Evolutionary conservation across 2,113 vertebrate species (phyloP), one percentile per base, ranked within the genome.

Genomic region (Tychaedon coryphoeus): DNA sequence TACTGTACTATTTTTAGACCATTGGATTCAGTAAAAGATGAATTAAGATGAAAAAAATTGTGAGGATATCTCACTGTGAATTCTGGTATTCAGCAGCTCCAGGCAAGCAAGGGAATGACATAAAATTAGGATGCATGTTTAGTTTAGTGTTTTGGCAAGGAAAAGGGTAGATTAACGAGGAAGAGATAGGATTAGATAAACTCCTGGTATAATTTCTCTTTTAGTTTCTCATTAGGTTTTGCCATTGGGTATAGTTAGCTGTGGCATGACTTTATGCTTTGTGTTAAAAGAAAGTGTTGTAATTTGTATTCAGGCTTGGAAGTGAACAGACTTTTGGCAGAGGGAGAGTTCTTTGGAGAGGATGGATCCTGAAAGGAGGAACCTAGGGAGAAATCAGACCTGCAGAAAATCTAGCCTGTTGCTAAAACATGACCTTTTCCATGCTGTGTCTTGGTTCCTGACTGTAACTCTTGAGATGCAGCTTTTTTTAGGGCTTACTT

Each of bases 171-270:
- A 9, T 70, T 93, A 83, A 76, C 50, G 54, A 86, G 74, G 70
- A 50, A 79, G 83, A 76, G 71, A 79, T 25, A 92, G 29, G 60
- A 90, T 88, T 83, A 82, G 88, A 83, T 92, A 65, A 93, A 57
- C 22, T 65, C 14, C 9, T 53, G 9, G 54, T 93, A 82, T 88
- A 76, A 93, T 93, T 96, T 94, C 29, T 75, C 77, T 82, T 84
- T 92, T 88, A 75, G 17, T 87, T 88, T 92, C 92, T 92, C 81
- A 82, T 95, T 90, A 96, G 40, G 19, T 91, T 88, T 95, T 93
- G 73, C 88, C 86, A 79, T 31, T 83, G 54, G 66, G 14, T 70
- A 6, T 80, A 92, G 78, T 90, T 81, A 88, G 42, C 72, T 94
- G 48, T 3, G 5, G 42, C 23, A 62, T 82, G 70, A 56, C 58